Evolutionary conservation across 2,113 vertebrate species (phyloP).

Genomic region (Scomber colias): DNA sequence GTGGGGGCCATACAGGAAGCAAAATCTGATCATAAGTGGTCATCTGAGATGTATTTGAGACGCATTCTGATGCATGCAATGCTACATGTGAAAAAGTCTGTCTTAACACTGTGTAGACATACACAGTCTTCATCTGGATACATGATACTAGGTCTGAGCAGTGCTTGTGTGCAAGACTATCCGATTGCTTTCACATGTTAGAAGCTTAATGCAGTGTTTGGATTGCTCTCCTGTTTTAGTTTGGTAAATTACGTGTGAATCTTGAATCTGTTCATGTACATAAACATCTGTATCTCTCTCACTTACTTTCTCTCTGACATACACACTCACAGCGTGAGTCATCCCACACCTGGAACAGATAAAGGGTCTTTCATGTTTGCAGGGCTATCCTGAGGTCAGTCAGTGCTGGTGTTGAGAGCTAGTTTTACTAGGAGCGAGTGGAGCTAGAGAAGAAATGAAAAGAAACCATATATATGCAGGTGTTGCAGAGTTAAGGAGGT

Average conservation of each 20-base stretch:
- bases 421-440: slow-evolving; percentile 81
- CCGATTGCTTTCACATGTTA: slow-evolving; percentile 61
- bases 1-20: slow-evolving; percentile 2
- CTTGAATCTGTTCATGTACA: slow-evolving; percentile 63
- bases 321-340: slow-evolving; percentile 64
- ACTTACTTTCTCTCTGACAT: slow-evolving; percentile 48
- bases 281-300: slow-evolving; percentile 66
- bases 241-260: slow-evolving; percentile 64
- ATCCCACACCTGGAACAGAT: slow-evolving; percentile 86
- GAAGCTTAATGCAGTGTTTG: slow-evolving; percentile 53
- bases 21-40: slow-evolving; percentile 30
- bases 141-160: slow-evolving; percentile 28
- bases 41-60: slow-evolving; percentile 9
- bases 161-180: slow-evolving; percentile 17
- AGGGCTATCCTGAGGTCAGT: slow-evolving; percentile 84
- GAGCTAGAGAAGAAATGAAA: slow-evolving; percentile 77
- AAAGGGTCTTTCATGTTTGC: slow-evolving; percentile 86
- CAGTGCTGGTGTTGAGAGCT: slow-evolving; percentile 78
- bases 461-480: slow-evolving; percentile 80
- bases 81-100: slow-evolving; percentile 14
- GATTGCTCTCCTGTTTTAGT: slow-evolving; percentile 58
- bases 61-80: neutral
- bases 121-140: slow-evolving; percentile 23
- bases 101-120: slow-evolving; percentile 30
- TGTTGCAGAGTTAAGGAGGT: slow-evolving; percentile 70